Conservation (phyloP, 2,113 vertebrate species). For the Caracal caracal region DNA sequence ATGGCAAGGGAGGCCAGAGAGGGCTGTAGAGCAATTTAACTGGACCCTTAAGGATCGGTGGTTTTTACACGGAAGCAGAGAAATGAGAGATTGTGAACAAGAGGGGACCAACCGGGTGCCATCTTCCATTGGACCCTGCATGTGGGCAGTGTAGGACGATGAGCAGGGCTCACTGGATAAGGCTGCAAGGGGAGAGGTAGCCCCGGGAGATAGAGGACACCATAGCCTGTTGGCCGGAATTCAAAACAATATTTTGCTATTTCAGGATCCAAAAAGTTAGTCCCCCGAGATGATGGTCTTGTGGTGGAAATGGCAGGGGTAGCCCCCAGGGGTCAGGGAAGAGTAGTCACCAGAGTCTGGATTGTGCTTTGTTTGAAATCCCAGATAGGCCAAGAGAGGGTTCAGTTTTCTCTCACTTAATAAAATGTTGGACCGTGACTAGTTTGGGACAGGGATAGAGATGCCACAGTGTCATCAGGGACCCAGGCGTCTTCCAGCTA, state of each 20-base stretch:
- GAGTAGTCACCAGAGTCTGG: not conserved
- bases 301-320: not conserved
- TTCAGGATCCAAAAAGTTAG: not conserved
- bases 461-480: not conserved
- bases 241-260: not conserved
- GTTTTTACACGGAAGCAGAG: not conserved
- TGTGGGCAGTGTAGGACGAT: not conserved
- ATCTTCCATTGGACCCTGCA: not conserved
- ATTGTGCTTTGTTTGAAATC: not conserved
- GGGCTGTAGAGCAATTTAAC: not conserved
- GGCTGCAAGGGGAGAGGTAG: not conserved
- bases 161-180: not conserved
- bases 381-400: not conserved
- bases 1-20: not conserved
- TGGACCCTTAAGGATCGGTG: not conserved
- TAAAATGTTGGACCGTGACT: not conserved
- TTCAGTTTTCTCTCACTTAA: not conserved
- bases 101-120: not conserved
- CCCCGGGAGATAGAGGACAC: not conserved
- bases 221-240: not conserved
- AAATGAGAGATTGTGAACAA: conserved; percentile 6
- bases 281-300: not conserved
- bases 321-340: not conserved
- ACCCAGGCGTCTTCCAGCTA: not conserved
- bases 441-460: not conserved